Evolutionary conservation across 1,140 invertebrate genomes (phyloP), one percentile per base, ranked within the genome.

Genomic region (Orussus abietinus): DNA sequence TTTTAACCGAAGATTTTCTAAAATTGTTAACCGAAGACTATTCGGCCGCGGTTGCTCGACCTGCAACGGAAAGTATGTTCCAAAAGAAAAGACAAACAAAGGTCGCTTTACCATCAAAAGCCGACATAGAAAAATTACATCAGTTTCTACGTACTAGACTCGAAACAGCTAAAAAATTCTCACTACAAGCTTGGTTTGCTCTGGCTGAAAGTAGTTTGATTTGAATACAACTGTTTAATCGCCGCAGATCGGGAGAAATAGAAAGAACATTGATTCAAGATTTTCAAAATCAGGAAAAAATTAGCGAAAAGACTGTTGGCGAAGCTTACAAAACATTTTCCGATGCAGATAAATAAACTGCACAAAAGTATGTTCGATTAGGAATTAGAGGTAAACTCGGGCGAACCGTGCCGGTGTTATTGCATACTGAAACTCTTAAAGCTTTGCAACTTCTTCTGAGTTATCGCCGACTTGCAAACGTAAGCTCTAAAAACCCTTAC

Each of bases 221-320:
- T 21, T 41, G 33, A 9, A 34, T 50, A 14, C 30, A 46, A 21
- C 3, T 46, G n/a, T 50, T 50, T 37, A 45, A 36, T 42, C 25
- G 43, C 19, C 25, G 42, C 22, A 34, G 33, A 45, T 19, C 47
- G 14, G 43, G 33, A 26, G 47, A 50, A 33, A 50, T 22, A 11
- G 34, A 46, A 46, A 36, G 43, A 4, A 32, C 29, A 0, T 38
- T 38, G 11, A 42, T 50, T 3, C 12, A 39, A 18, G 30, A 39
- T 32, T 45, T 34, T 26, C 11, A 45, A 7, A 18, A 3, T 6
- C 7, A 13, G 10, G 9, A 35, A 12, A 35, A 35, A 1, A 17
- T 11, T 7, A 10, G 10, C 17, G 7, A 13, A 18, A 19, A 35
- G n/a, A 15, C 17, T 9, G 17, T 10, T 6, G 20, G 20, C 11